Evolutionary conservation across 2,888 invertebrate species (phyloP).

Genomic region (Junonia oenone): DNA sequence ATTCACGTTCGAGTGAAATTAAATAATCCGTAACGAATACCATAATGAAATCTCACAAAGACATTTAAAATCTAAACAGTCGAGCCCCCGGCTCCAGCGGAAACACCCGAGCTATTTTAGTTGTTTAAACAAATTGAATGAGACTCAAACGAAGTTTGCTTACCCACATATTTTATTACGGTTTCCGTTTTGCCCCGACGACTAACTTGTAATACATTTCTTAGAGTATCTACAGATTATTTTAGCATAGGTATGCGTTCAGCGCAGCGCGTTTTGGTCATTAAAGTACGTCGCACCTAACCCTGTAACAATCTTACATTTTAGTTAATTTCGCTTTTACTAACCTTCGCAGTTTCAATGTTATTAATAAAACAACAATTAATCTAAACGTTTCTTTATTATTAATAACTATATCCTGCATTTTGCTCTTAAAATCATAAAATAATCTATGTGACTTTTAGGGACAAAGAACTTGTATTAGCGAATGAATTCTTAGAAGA

Average conservation of each 20-base stretch:
- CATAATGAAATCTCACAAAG: constrained; percentile 14
- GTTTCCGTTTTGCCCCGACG: constrained; percentile 34
- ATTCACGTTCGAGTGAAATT: not conserved
- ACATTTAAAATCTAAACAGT: constrained; percentile 24
- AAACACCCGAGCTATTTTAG: constrained; percentile 40
- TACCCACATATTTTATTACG: constrained; percentile 41
- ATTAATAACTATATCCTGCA: no score
- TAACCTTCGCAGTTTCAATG: no score
- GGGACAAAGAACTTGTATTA: no score
- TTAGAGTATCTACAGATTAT: not conserved
- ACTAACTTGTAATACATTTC: constrained; percentile 34
- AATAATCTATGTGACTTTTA: no score
- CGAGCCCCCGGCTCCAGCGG: constrained; percentile 21
- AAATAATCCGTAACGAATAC: constrained; percentile 9
- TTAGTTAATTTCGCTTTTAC: not conserved
- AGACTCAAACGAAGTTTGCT: constrained; percentile 34
- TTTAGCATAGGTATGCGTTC: not conserved
- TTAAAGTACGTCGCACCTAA: not conserved
- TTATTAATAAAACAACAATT: no score
- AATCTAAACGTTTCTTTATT: no score
- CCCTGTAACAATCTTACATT: not conserved
- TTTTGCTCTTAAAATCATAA: no score
- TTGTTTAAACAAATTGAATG: constrained; percentile 41
- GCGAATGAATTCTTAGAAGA: no score
- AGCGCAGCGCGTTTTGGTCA: not conserved